phyloP scores from a whole-genome alignment of 2,888 invertebrate species.

The Aphrophora alni region DNA sequence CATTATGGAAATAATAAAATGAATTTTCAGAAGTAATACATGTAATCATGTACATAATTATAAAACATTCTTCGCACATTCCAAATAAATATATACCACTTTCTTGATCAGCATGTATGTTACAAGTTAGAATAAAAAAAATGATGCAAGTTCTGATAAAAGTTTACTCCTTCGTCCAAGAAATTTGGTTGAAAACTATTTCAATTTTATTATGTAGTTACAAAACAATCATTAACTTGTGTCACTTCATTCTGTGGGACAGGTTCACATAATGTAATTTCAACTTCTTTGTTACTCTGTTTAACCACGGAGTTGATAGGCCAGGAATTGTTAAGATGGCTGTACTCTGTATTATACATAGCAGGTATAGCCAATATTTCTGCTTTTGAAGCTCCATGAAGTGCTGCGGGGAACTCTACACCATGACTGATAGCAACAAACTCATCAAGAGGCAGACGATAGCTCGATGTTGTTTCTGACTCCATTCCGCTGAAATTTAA shows the following conservation, averaged over 20 bases:
- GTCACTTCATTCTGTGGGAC: not conserved
- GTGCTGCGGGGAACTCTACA: not conserved
- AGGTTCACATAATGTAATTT: constrained; percentile 8
- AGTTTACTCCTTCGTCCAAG: too few relatives aligned
- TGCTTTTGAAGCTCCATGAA: constrained; percentile 31
- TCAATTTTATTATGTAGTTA: not conserved
- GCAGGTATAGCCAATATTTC: constrained; percentile 42
- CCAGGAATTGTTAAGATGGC: constrained; percentile 44
- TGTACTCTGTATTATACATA: constrained; percentile 46
- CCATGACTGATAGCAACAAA: not conserved
- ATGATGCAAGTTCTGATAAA: too few relatives aligned
- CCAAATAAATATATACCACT: too few relatives aligned
- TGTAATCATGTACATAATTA: too few relatives aligned
- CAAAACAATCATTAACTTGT: not conserved
- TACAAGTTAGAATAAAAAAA: too few relatives aligned
- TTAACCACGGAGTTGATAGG: constrained; percentile 27
- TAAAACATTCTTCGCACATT: too few relatives aligned
- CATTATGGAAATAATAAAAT: too few relatives aligned
- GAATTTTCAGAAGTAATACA: too few relatives aligned
- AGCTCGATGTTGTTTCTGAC: constrained; percentile 17
- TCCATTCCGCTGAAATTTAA: constrained; percentile 17
- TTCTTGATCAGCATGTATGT: too few relatives aligned
- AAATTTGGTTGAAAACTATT: too few relatives aligned
- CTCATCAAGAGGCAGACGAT: constrained; percentile 21
- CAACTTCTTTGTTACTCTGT: not conserved